These are phyloP conservation scores for Onthophagus sagittarius DNA, from an alignment of 2,888 invertebrate genomes.

Conservation along the genomic window DNA sequence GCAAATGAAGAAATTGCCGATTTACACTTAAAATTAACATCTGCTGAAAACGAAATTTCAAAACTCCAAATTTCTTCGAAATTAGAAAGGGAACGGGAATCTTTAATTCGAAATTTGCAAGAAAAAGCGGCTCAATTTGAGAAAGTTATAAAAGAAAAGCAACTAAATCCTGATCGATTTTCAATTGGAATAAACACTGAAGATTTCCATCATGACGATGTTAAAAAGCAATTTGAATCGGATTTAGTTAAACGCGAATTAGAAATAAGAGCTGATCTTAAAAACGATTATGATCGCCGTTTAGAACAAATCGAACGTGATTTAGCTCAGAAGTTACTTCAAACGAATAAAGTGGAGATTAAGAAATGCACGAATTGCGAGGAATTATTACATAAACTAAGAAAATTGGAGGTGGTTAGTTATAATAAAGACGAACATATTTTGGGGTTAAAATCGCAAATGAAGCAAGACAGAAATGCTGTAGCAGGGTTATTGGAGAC, in stretches of 20 bases:
- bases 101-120: slow-evolving; percentile 29
- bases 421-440: slow-evolving; percentile 18
- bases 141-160: slow-evolving; percentile 30
- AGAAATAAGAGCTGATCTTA: slow-evolving; percentile 27
- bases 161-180: slow-evolving; percentile 14
- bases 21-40: slow-evolving; percentile 16
- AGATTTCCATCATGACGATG: slow-evolving; percentile 1
- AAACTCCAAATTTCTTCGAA: slow-evolving; percentile 18
- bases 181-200: slow-evolving; percentile 29
- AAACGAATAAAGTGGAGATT: not conserved
- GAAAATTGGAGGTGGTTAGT: slow-evolving; percentile 11
- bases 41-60: slow-evolving; percentile 25
- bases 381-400: slow-evolving; percentile 16
- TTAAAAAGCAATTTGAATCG: slow-evolving; percentile 30
- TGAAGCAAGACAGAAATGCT: slow-evolving; percentile 29
- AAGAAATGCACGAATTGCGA: slow-evolving; percentile 18
- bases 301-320: slow-evolving; percentile 18
- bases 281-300: slow-evolving; percentile 30
- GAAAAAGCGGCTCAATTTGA: slow-evolving; percentile 33
- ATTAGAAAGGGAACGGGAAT: slow-evolving; percentile 30
- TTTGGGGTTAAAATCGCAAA: slow-evolving; percentile 17
- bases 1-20: slow-evolving; percentile 19
- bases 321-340: slow-evolving; percentile 9
- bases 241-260: slow-evolving; percentile 32
- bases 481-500: slow-evolving; percentile 28